Conservation (phyloP, 2,888 invertebrate genomes). For the Timema podura region DNA sequence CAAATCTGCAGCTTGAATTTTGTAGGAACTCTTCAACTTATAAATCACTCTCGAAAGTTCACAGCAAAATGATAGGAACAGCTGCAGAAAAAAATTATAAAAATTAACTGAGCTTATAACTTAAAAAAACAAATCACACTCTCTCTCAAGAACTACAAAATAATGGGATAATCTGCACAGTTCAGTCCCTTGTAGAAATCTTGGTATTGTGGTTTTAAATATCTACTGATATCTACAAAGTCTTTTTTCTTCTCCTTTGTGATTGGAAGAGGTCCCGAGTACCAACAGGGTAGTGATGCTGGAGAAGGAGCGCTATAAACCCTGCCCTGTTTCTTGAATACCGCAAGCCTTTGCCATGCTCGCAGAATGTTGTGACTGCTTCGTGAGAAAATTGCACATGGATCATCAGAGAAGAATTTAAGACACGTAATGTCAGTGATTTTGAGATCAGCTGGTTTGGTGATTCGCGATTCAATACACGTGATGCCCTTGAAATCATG, state of each 20-base stretch:
- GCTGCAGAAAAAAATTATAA: too few species aligned
- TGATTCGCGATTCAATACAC: too few species aligned
- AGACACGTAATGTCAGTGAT: neutral
- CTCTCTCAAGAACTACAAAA: too few species aligned
- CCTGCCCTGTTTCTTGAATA: neutral
- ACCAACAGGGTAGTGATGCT: neutral
- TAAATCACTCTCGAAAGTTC: too few species aligned
- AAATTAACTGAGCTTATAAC: too few species aligned
- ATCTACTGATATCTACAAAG: neutral
- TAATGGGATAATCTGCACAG: too few species aligned
- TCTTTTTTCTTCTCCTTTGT: neutral
- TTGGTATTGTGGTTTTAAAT: neutral
- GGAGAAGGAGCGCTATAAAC: neutral
- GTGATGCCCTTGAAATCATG: too few species aligned
- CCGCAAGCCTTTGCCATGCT: neutral
- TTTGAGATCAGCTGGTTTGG: neutral
- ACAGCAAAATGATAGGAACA: too few species aligned
- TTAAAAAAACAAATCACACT: too few species aligned
- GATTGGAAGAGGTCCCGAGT: neutral
- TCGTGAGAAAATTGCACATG: neutral
- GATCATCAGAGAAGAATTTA: neutral
- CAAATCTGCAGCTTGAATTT: too few species aligned
- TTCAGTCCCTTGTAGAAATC: too few species aligned
- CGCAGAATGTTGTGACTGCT: conserved; percentile 3
- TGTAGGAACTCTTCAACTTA: too few species aligned